Evolutionary conservation across 2,888 invertebrate species (phyloP).

Genomic region (Nemotelus pantherinus): DNA sequence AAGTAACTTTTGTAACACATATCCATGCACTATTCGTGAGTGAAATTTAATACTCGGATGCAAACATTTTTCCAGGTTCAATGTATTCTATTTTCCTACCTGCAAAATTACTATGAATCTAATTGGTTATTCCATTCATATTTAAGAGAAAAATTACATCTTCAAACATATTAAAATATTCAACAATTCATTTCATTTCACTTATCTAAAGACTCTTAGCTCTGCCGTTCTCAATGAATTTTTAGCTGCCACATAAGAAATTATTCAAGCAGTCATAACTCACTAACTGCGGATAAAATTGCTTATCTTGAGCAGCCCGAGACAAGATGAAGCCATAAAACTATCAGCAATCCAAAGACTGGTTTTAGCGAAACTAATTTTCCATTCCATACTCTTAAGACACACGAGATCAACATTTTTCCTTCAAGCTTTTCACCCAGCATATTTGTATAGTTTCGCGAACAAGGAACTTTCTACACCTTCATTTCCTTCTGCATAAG

Average conservation of each 20-base stretch:
- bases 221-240: conserved; percentile 37
- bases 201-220: background rate
- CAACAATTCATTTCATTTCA: conserved; percentile 28
- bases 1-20: too few relatives aligned
- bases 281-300: conserved; percentile 23
- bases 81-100: too few relatives aligned
- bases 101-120: too few relatives aligned
- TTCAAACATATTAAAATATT: conserved; percentile 39
- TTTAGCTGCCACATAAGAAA: conserved; percentile 33
- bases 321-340: conserved; percentile 30
- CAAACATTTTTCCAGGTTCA: too few relatives aligned
- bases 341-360: conserved; percentile 16
- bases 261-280: conserved; percentile 14
- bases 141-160: background rate
- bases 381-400: conserved; percentile 10
- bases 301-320: conserved; percentile 11
- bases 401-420: background rate
- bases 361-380: conserved; percentile 40
- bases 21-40: too few relatives aligned
- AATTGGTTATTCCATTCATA: too few relatives aligned
- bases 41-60: too few relatives aligned
- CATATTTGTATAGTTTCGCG: conserved; percentile 31
- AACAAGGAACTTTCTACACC: conserved; percentile 24
- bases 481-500: background rate
- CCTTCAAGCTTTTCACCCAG: conserved; percentile 4